Base-by-base conservation (phyloP, 2,113 vertebrate genomes). In the Seriola aureovittata region DNA sequence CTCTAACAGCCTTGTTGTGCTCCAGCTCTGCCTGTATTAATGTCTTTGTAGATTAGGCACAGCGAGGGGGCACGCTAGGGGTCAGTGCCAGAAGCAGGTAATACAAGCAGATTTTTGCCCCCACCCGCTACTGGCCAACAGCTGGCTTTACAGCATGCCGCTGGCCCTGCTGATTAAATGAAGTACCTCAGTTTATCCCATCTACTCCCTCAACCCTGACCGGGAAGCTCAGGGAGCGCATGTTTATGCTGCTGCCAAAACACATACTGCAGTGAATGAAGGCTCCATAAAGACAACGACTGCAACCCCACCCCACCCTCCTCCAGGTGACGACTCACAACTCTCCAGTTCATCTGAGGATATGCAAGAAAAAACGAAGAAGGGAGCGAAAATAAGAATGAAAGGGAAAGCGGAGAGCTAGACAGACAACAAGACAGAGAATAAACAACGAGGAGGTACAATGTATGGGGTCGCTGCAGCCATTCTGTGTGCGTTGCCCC, bases 1-100 rank as follows among this genome's bases (percentile, higher is more conserved):
- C 80, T 38, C 69, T 81, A 84, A 85, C 77, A 81, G 86, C 84
- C 73, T 40, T 32, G 86, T 85, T 85, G 88, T 57, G 66, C 88
- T 81, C 78, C 77, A 72, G 82, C 85, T 80, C 80, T 78, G 85
- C 74, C 79, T 81, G 77, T 85, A 82, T 89, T 93, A 94, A 92
- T 92, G 91, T 88, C 82, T 93, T 85, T 88, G 85, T 77, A 91
- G 91, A 93, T 91, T 85, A 91, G 84, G 75, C 89, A 60, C 80
- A 82, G 87, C 48, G 66, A 65, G 82, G 86, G 88, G 91, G 65
- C 82, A 77, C 23, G 50, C 57, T 38, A 79, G 81, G 86, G 91
- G 93, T 94, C 92, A 93, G 21, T 13, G 87, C 80, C 55, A 38
- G 75, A 83, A 89, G 81, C 92, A 88, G 86, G 85, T 88, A 85